Base-by-base conservation (phyloP, 2,888 invertebrate genomes). In the Caenorhabditis drosophilae region DNA sequence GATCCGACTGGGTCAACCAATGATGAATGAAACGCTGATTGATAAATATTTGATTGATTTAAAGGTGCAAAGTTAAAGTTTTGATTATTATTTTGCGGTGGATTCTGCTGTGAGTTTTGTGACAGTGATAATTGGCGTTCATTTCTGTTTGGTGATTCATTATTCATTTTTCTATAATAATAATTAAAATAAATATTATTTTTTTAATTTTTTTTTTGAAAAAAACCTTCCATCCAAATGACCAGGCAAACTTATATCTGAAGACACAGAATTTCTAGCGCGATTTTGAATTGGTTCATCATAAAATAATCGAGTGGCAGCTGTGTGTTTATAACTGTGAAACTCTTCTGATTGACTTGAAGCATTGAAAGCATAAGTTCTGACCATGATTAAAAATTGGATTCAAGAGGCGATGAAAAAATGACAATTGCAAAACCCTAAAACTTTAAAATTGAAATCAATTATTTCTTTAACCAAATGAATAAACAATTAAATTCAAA, bases 1-100 rank as follows among this genome's bases (percentile, higher is more conserved):
- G 72, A 69, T 20, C 72, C 72, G 31, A 75, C 45, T 2, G 71
- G 68, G 46, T 75, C 72, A 40, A 70, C 56, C 44, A 58, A 63
- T 0, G 74, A 67, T 4, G 69, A 70, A 44, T 74, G 74, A 20
- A 71, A 61, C 12, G 67, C 44, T 0, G 56, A 57, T 23, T 66
- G 58, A 22, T 64, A 59, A 25, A 58, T 54, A 27, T 54, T 59
- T 1, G 64, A 54, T 34, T 58, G 64, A 18, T 64, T 50, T 4
- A 59, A 22, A 18, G 63, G 53, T n/a, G 57, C 53, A 26, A 63
- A 27, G 11, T 25, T 25, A 25, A 46, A 25, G 34, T 49, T 50
- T 27, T 63, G 63, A 20, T 62, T 56, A 35, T 56, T 56, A 38
- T 63, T 57, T 27, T 62, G 56, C 11, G 25, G 23, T 47, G 50